A percentile compares a stretch with the other conserved stretches of the same genome.
These are phyloP conservation scores for Varanus komodoensis DNA, from an alignment of 2,113 vertebrate species.

Conservation along the genomic window DNA sequence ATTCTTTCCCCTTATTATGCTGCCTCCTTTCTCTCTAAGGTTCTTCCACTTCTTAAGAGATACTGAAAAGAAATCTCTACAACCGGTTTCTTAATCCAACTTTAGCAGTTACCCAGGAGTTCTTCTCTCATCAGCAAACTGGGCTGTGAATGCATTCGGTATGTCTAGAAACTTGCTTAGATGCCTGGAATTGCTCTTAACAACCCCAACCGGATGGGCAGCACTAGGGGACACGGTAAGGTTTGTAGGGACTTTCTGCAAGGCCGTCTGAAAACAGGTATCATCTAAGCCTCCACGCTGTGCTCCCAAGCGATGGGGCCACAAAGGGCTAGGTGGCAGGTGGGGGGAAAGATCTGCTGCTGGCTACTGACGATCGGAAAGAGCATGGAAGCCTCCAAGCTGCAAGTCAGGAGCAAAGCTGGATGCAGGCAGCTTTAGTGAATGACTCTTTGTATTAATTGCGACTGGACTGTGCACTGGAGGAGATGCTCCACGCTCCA, in stretches of 20 bases:
- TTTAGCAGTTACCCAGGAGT: constrained; percentile 6
- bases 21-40: constrained; percentile 32
- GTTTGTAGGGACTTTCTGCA: neutral
- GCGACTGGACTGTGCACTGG: neutral
- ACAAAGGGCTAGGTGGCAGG: neutral
- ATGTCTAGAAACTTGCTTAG: neutral
- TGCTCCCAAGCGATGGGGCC: neutral
- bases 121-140: constrained; percentile 19
- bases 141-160: neutral
- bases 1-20: constrained; percentile 27
- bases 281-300: neutral
- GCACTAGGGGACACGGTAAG: neutral
- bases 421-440: neutral
- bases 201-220: neutral
- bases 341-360: neutral
- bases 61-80: constrained; percentile 34
- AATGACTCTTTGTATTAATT: neutral
- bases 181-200: constrained; percentile 8
- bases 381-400: neutral
- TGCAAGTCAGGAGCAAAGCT: neutral
- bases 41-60: constrained; percentile 33
- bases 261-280: too few relatives aligned
- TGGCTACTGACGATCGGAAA: neutral
- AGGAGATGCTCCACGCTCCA: neutral
- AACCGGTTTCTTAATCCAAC: constrained; percentile 30